Evolutionary conservation across 1,140 invertebrate species (phyloP).

Genomic region (Ostrea edulis): DNA sequence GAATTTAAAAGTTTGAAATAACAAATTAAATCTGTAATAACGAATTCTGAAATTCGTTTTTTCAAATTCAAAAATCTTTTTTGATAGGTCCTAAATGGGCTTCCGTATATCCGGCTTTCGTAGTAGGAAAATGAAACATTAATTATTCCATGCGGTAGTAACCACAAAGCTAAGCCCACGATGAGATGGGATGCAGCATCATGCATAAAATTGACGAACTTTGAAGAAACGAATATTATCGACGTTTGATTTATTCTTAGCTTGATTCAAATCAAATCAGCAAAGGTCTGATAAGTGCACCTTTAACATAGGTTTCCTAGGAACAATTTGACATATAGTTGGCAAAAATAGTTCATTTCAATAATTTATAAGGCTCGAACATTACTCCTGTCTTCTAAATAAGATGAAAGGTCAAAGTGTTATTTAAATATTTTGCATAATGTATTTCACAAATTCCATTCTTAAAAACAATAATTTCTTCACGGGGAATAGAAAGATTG

Average conservation of each 20-base stretch:
- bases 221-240: background rate
- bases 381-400: background rate
- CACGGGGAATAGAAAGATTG: background rate
- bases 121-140: background rate
- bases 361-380: background rate
- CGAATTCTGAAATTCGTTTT: too few relatives aligned
- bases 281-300: background rate
- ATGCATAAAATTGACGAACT: background rate
- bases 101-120: too few relatives aligned
- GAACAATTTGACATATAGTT: constrained; percentile 9
- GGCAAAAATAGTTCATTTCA: constrained; percentile 11
- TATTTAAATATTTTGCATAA: background rate
- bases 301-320: background rate
- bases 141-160: background rate
- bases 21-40: too few relatives aligned
- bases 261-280: background rate
- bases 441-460: background rate
- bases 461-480: background rate
- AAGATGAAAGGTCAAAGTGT: constrained; percentile 11
- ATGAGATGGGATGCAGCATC: background rate
- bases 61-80: too few relatives aligned
- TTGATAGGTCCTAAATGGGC: too few relatives aligned
- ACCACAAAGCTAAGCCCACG: background rate
- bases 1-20: too few relatives aligned
- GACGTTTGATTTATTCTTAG: background rate